These are phyloP conservation scores for Toxotes lorentzi DNA, from an alignment of 2,797 vertebrate species.

Conservation along the genomic window DNA sequence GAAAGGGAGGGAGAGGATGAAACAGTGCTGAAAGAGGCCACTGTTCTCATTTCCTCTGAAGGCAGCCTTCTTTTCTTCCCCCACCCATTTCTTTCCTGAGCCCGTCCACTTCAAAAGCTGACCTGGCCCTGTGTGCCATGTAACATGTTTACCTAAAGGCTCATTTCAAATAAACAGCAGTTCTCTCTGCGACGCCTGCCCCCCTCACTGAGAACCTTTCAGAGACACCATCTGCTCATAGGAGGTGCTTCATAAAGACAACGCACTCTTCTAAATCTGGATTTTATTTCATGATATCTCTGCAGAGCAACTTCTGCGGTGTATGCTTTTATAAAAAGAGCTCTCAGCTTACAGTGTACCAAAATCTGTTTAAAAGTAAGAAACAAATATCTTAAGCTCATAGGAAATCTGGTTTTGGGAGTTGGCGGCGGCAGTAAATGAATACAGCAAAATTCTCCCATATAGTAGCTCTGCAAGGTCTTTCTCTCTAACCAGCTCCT, in stretches of 20 bases:
- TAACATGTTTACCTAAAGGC: constrained; percentile 84
- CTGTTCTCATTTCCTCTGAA: constrained; percentile 85
- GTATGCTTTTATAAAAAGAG: background rate
- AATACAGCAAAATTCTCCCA: constrained; percentile 17
- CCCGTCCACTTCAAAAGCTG: constrained; percentile 84
- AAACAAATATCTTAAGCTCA: background rate
- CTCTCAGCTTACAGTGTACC: background rate
- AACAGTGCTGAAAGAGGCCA: constrained; percentile 81
- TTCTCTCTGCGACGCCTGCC: constrained; percentile 68
- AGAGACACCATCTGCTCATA: constrained; percentile 74
- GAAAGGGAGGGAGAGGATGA: constrained; percentile 72
- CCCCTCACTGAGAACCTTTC: constrained; percentile 66
- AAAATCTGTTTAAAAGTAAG: constrained; percentile 13
- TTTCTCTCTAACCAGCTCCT: constrained; percentile 46
- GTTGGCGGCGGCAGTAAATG: background rate
- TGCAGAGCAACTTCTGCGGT: constrained; percentile 11
- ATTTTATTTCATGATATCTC: constrained; percentile 44
- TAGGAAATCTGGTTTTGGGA: background rate
- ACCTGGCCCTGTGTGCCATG: constrained; percentile 80
- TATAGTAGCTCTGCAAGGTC: constrained; percentile 21
- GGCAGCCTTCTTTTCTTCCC: constrained; percentile 78
- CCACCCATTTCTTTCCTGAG: constrained; percentile 78
- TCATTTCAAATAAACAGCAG: constrained; percentile 86
- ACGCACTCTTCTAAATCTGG: constrained; percentile 34
- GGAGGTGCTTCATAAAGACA: constrained; percentile 58